Evolutionary conservation across 2,797 vertebrate species (phyloP).

Genomic region (Hemitrygon akajei): DNA sequence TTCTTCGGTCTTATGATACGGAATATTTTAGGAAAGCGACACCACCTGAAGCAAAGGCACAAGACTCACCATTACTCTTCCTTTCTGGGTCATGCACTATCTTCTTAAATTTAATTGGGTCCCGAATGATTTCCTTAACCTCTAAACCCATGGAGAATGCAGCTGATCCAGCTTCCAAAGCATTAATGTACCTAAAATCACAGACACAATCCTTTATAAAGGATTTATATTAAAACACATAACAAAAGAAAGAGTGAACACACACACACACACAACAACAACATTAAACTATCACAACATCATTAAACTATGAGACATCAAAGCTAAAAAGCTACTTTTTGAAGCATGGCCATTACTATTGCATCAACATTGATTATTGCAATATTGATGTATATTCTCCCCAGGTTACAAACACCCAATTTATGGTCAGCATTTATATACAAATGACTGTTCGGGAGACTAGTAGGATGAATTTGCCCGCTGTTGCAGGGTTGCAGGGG

Average conservation of each 20-base stretch:
- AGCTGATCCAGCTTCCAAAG: constrained; percentile 68
- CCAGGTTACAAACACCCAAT: no score
- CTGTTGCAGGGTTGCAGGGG: no score
- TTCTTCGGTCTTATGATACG: not conserved
- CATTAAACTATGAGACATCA: no score
- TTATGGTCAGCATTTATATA: no score
- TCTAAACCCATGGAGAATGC: constrained; percentile 56
- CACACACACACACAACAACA: not conserved
- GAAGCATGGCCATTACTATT: not conserved
- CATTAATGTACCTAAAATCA: constrained; percentile 81
- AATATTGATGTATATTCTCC: no score
- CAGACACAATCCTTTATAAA: not conserved
- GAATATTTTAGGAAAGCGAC: not conserved
- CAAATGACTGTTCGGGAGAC: no score
- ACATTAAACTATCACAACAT: not conserved
- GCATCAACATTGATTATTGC: not conserved
- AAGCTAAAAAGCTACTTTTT: not conserved
- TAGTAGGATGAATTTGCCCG: no score
- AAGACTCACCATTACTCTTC: constrained; percentile 62
- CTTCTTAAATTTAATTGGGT: constrained; percentile 40
- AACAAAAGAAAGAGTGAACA: not conserved
- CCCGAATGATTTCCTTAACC: constrained; percentile 53
- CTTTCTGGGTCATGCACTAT: constrained; percentile 47
- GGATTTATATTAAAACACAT: not conserved
- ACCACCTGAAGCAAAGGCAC: not conserved